Base-by-base conservation (phyloP, 2,113 vertebrate genomes). In the Zapus hudsonius region DNA sequence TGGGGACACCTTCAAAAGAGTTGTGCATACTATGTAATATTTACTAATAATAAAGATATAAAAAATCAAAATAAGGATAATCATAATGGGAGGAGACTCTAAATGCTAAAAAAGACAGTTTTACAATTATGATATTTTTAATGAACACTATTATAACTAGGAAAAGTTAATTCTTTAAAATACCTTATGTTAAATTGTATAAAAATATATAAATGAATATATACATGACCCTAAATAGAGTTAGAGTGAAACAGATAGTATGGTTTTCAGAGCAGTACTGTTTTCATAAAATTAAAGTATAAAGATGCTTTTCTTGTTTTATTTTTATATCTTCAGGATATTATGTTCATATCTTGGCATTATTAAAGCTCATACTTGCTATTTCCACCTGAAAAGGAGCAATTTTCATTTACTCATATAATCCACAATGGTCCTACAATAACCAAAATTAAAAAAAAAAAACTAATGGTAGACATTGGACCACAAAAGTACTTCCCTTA, bases 331-430 rank as follows among this genome's bases (percentile, higher is more conserved):
- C 16, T 67, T 93, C 17, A 40, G 8, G 6, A 47, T 85, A 42
- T 81, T 55, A 66, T 75, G 88, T 93, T 85, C 61, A 85, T 40
- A 66, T 93, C 38, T 69, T 80, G 52, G 23, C 78, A 88, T 90
- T 74, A 79, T 79, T 16, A 31, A 90, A 84, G n/a, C 29, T 63
- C 33, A 44, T 47, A n/a, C 59, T 87, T 57, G 20, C 75, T 59
- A 84, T 93, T 91, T 76, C 61, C 15, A 27, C 69, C 16, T 81
- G 67, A 93, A 80, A 33, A 72, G 75, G 0, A 63, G 29, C 5
- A 52, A 15, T 70, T 84, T 25, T 80, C 3, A 75, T 75, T 94
- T 70, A 80, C 9, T 69, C 15, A 25, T 64, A 22, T 64, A 79
- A 79, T 36, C 16, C 9, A 57, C 17, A 23, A 40, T 22, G 17